phyloP scores from a whole-genome alignment of 2,113 vertebrate species.

The Tyto alba region DNA sequence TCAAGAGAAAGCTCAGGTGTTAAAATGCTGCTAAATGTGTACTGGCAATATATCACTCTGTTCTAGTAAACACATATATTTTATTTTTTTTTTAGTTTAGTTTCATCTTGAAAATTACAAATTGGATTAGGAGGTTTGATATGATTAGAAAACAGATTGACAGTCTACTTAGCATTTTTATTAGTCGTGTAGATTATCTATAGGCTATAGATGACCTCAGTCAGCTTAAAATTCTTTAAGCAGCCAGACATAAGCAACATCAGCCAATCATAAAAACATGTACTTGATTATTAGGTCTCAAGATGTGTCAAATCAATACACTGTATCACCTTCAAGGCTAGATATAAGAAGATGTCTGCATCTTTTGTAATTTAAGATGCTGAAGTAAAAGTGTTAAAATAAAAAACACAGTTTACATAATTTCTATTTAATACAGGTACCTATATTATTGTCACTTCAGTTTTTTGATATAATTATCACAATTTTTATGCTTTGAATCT shows the following conservation, averaged over 20 bases:
- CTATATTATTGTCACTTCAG: background rate
- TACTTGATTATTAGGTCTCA: conserved; percentile 67
- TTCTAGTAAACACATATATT: background rate
- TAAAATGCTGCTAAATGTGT: background rate
- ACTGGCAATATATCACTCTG: background rate
- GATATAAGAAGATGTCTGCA: background rate
- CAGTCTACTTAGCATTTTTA: conserved; percentile 66
- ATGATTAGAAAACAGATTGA: conserved; percentile 44
- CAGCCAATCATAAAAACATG: conserved; percentile 66
- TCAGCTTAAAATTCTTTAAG: conserved; percentile 55
- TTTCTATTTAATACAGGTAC: background rate
- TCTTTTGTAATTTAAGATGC: background rate
- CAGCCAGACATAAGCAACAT: conserved; percentile 48
- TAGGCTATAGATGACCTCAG: conserved; percentile 65
- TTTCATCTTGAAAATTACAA: conserved; percentile 55
- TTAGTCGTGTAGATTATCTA: conserved; percentile 63
- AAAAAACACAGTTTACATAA: background rate
- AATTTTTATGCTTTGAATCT: background rate
- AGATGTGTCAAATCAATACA: conserved; percentile 65
- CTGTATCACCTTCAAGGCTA: conserved; percentile 58
- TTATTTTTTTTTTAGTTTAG: conserved; percentile 24
- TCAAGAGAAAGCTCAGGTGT: background rate
- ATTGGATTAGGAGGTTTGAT: conserved; percentile 49
- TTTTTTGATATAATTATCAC: background rate
- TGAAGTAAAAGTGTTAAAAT: conserved; percentile 3